phyloP scores from a whole-genome alignment of 92 coral and sea anemone species.

The Epizoanthus rinbou region DNA sequence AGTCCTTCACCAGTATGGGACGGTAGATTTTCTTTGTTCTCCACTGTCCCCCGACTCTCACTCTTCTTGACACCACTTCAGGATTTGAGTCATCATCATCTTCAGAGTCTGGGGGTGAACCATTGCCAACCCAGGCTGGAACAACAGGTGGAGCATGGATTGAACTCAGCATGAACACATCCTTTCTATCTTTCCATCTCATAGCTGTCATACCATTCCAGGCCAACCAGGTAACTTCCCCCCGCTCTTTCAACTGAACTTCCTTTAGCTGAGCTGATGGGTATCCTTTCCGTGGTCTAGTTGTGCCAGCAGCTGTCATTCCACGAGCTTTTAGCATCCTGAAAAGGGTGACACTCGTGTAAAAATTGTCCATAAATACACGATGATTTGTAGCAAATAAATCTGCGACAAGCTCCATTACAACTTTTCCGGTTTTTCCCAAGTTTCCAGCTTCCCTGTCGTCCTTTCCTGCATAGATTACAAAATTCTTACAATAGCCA shows the following conservation, averaged over 20 bases:
- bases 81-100: constrained; percentile 32
- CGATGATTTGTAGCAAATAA: not conserved
- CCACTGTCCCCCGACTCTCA: constrained; percentile 43
- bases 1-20: constrained; percentile 50
- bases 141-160: constrained; percentile 55
- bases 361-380: not conserved
- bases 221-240: constrained; percentile 45
- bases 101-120: constrained; percentile 42
- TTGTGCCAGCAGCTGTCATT: constrained; percentile 50
- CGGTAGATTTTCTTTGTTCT: constrained; percentile 30
- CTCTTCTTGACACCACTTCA: constrained; percentile 44
- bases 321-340: constrained; percentile 41
- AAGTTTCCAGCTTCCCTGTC: constrained; percentile 45
- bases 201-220: not conserved
- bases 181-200: constrained; percentile 55
- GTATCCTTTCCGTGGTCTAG: constrained; percentile 32
- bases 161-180: constrained; percentile 47
- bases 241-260: constrained; percentile 43
- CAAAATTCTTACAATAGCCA: constrained; percentile 27
- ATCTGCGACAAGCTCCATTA: constrained; percentile 47
- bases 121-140: constrained; percentile 49
- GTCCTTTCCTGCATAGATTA: constrained; percentile 42
- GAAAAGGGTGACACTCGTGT: constrained; percentile 51
- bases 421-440: constrained; percentile 48
- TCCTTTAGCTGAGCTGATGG: constrained; percentile 45